A percentile compares a stretch with the other conserved stretches of the same genome.
These are phyloP conservation scores for Nycticorax nycticorax DNA, from an alignment of 2,113 vertebrate species.

Conservation along the genomic window DNA sequence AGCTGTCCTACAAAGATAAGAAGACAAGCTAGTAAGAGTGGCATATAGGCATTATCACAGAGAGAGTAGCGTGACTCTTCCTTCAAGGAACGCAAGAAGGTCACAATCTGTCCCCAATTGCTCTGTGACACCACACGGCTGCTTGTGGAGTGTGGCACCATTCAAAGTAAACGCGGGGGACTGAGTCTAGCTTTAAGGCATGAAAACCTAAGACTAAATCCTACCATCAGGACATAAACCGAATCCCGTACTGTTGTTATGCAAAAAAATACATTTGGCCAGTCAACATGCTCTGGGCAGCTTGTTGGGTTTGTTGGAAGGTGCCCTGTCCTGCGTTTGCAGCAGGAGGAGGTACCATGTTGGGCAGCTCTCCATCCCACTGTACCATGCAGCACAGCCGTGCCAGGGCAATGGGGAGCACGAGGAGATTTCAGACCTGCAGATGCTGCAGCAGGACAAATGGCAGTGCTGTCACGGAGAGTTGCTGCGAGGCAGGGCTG, in stretches of 20 bases:
- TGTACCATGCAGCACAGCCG: not conserved
- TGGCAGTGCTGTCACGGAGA: not conserved
- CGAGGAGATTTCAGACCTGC: not conserved
- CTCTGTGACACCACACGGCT: fast-evolving
- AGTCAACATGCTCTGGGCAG: not conserved
- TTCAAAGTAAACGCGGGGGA: fast-evolving
- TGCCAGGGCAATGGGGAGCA: not conserved
- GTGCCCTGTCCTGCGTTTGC: not conserved
- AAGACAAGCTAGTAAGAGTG: not conserved
- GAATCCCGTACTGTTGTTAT: not conserved
- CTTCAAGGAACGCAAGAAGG: not conserved
- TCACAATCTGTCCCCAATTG: fast-evolving
- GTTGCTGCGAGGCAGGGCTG: not conserved
- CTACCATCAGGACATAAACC: not conserved
- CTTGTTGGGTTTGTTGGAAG: not conserved
- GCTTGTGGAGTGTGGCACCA: not conserved
- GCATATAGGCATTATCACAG: not conserved
- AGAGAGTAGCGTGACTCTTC: fast-evolving
- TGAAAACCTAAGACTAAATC: not conserved
- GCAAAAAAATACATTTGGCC: not conserved
- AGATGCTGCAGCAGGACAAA: not conserved
- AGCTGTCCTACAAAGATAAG: not conserved
- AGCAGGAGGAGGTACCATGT: fast-evolving
- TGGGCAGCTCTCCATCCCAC: fast-evolving
- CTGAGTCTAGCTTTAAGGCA: not conserved